Evolutionary conservation across 35 echinoderm and acorn worm genomes (phyloP).

Genomic region (Apostichopus californicus): DNA sequence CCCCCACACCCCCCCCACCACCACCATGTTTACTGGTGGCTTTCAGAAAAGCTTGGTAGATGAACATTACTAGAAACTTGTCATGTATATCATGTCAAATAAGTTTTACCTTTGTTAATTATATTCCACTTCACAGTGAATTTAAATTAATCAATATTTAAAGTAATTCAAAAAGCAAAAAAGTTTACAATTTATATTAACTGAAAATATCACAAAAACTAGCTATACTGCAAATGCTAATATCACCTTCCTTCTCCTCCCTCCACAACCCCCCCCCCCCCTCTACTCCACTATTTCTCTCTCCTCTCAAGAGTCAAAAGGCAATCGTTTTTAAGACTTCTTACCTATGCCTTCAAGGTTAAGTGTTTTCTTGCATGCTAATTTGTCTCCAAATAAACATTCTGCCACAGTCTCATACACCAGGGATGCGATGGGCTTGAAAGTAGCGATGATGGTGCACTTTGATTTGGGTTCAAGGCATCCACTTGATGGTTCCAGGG

Average conservation of each 20-base stretch:
- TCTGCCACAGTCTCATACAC: conserved; percentile 91
- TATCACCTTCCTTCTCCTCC: no score
- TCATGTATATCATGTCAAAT: no score
- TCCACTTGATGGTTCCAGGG: conserved; percentile 76
- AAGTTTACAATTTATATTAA: background rate
- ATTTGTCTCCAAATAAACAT: conserved; percentile 73
- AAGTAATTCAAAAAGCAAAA: no score
- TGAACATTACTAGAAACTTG: no score
- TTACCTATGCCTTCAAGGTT: conserved; percentile 93
- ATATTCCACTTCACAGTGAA: no score
- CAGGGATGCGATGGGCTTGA: conserved; percentile 83
- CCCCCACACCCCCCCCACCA: no score
- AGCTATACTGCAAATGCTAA: no score
- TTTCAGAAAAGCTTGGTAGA: no score
- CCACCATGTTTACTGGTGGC: no score
- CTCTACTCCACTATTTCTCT: background rate
- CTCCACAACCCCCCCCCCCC: no score
- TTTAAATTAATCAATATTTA: no score
- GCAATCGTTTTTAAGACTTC: background rate
- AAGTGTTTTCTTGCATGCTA: conserved; percentile 73
- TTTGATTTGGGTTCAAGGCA: conserved; percentile 83
- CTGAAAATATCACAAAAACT: background rate
- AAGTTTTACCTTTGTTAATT: no score
- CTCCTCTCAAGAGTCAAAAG: background rate
- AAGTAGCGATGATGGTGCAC: conserved; percentile 84